Percentiles rank a stretch among this genome's conserved stretches.
phyloP scores from a whole-genome alignment of 2,113 vertebrate species.

The Crotalus helleri region DNA sequence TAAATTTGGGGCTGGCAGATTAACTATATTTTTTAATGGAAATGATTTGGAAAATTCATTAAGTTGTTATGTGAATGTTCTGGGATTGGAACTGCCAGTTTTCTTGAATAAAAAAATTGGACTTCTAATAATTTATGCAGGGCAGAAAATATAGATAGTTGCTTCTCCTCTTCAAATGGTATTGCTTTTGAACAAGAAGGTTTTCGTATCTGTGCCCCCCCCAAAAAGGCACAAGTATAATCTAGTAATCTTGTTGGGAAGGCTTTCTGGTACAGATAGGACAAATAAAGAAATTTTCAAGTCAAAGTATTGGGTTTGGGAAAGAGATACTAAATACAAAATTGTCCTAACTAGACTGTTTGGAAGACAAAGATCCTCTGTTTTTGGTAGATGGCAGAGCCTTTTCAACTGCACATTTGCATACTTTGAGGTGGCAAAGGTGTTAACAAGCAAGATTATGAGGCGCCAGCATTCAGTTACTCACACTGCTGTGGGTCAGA shows the following conservation, averaged over 20 bases:
- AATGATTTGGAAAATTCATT: not conserved
- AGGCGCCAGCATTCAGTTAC: not conserved
- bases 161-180: not conserved
- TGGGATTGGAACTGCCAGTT: not conserved
- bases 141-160: not conserved
- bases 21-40: not conserved
- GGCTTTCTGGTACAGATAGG: not conserved
- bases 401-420: not conserved
- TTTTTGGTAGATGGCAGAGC: not conserved
- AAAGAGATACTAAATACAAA: not conserved
- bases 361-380: not conserved
- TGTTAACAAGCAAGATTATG: not conserved
- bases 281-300: not conserved
- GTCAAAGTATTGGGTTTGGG: not conserved
- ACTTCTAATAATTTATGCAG: not conserved
- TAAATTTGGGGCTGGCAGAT: not conserved
- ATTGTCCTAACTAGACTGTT: no score
- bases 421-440: not conserved
- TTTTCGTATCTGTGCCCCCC: no score
- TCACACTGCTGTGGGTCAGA: conserved; percentile 57
- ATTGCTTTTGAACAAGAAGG: not conserved
- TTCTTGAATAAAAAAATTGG: not conserved
- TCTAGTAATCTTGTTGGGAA: not conserved
- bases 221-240: not conserved
- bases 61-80: not conserved